Base-by-base conservation (phyloP, 2,797 vertebrate species). In the Phoeniculus purpureus region DNA sequence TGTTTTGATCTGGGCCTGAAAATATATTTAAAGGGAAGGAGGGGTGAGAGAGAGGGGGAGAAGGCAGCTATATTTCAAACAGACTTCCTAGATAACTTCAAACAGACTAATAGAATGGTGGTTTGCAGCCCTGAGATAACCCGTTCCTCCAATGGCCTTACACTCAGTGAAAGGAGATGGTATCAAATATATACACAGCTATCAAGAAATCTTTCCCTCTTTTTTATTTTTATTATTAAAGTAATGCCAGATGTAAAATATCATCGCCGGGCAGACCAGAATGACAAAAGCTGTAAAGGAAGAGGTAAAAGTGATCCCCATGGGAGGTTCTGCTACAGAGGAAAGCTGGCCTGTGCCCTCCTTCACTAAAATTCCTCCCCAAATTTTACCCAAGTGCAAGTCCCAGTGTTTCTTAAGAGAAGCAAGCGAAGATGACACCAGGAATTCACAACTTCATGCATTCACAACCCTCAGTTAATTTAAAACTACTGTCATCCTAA, bases 51-150 rank as follows among this genome's bases (percentile, higher is more conserved):
- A 73, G 81, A 90, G 76, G 83, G 85, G 76, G 80, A 87, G 76
- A 81, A 81, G 64, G 50, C 81, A 82, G 81, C 55, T 92, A 83
- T 95, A 96, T 96, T 96, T 96, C 92, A 95, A 92, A 93, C 68
- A 92, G 92, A 72, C 93, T 96, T 94, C 87, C 89, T 78, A 95
- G 95, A 95, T 96, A 96, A 96, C 95, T 96, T 96, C 95, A 95
- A 95, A 94, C 89, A 94, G 92, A 94, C 93, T 87, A 96, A 95
- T 81, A 94, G 96, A 95, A 94, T 54, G 96, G 92, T 2, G 64
- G 94, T 58, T 96, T 96, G 93, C 94, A 96, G 95, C 90, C 87
- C 1, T 0, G 93, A 96, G 94, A 96, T 96, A 96, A 96, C 95
- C 88, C 15, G 2, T 20, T 94, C 94, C 87, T 95, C 90, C 95